Evolutionary conservation across 2,888 invertebrate species (phyloP), one percentile per base, ranked within the genome.

Genomic region (Papilio gigon): DNA sequence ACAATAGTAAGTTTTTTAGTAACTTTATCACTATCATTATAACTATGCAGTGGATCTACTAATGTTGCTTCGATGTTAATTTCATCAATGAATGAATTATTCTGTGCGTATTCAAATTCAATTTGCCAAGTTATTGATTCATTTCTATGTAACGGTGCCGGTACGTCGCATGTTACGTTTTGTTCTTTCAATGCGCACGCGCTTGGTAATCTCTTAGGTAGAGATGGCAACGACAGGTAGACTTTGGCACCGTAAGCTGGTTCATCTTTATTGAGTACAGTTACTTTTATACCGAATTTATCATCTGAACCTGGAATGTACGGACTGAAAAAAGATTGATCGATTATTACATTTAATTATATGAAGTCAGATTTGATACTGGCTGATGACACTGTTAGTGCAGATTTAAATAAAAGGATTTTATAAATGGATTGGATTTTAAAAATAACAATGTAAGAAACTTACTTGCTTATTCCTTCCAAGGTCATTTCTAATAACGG

Each of bases 401-500:
- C n/a, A n/a, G n/a, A n/a, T n/a, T n/a, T n/a, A n/a, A n/a, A n/a
- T n/a, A n/a, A n/a, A n/a, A n/a, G n/a, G n/a, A n/a, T n/a, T n/a
- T n/a, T n/a, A n/a, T n/a, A n/a, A n/a, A n/a, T n/a, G n/a, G n/a
- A n/a, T n/a, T n/a, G n/a, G n/a, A n/a, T n/a, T n/a, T n/a, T n/a
- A n/a, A n/a, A n/a, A n/a, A n/a, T n/a, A n/a, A n/a, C n/a, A n/a
- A n/a, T n/a, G n/a, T n/a, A n/a, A n/a, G 9, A 44, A 37, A 76
- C 83, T 76, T 77, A 89, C 92, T 80, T 80, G 61, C 82, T 78
- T 68, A 89, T 71, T 61, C 87, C 70, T 60, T 85, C 76, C 22
- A 92, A 75, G 0, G 76, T 78, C 78, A 94, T 80, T 1, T 78
- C 77, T 4, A 94, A 78, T 79, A 90, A 86, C 0, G 94, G 93